A percentile compares a stretch with the other conserved stretches of the same genome.
phyloP scores from a whole-genome alignment of 2,113 vertebrate species.

The Toxotes jaculatrix region DNA sequence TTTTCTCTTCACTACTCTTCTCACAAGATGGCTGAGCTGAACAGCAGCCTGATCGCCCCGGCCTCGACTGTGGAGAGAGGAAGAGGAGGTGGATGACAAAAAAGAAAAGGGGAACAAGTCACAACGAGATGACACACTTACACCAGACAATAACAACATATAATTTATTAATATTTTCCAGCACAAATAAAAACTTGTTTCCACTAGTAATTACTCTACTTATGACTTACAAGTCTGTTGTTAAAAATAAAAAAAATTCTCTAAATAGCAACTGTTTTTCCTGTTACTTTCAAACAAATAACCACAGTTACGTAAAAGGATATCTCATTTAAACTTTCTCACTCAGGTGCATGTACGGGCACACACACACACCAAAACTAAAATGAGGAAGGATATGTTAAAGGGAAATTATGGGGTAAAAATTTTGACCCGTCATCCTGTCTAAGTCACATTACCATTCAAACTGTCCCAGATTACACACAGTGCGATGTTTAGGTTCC shows the following conservation, averaged over 20 bases:
- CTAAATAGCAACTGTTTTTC: no score
- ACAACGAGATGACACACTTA: neutral
- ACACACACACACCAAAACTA: neutral
- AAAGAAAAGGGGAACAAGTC: neutral
- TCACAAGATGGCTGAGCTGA: constrained; percentile 46
- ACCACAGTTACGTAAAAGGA: neutral
- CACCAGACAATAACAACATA: neutral
- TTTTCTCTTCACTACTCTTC: constrained; percentile 63
- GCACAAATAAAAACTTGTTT: neutral
- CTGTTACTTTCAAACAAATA: no score
- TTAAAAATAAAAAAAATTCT: no score
- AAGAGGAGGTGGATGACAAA: neutral
- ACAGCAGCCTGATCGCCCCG: constrained; percentile 38
- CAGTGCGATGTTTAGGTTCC: neutral
- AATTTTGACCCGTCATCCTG: neutral
- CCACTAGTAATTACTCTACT: no score
- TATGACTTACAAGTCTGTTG: no score
- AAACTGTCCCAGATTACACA: constrained; percentile 47
- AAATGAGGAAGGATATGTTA: constrained; percentile 60
- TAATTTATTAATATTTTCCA: neutral
- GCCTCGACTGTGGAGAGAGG: constrained; percentile 52
- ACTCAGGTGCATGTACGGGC: neutral
- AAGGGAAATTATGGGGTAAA: constrained; percentile 30
- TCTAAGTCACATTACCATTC: neutral
- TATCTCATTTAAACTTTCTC: no score